Conservation (phyloP, 2,888 invertebrate species). For the Thereva nobilitata region DNA sequence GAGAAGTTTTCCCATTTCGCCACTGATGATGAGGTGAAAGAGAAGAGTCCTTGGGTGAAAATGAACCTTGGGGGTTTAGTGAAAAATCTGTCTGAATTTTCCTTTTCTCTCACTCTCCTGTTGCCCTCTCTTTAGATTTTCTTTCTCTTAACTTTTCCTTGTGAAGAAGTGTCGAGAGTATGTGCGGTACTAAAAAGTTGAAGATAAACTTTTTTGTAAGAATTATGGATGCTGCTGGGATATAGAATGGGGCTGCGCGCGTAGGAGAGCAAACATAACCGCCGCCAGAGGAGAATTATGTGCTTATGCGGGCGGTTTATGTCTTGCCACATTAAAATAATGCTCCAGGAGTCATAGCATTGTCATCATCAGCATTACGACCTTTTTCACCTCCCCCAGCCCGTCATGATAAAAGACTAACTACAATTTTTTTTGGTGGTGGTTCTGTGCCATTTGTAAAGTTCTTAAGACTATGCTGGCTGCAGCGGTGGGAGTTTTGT, state of each 20-base stretch:
- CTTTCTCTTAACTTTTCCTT: too few relatives aligned
- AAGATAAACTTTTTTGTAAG: constrained; percentile 24
- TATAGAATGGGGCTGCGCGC: too few relatives aligned
- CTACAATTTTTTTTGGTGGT: too few relatives aligned
- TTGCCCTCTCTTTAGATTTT: too few relatives aligned
- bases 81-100: constrained; percentile 25
- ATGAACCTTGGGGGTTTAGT: too few relatives aligned
- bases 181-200: not conserved
- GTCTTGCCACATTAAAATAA: constrained; percentile 34
- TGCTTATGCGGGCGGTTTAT: constrained; percentile 32
- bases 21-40: constrained; percentile 11
- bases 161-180: too few relatives aligned
- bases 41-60: not conserved
- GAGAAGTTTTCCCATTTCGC: constrained; percentile 27
- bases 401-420: constrained; percentile 2
- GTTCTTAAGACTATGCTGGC: too few relatives aligned
- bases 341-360: constrained; percentile 15
- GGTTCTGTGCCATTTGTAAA: too few relatives aligned
- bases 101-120: not conserved
- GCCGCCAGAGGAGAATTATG: constrained; percentile 15
- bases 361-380: constrained; percentile 19
- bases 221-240: constrained; percentile 17
- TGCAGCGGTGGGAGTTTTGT: too few relatives aligned
- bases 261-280: not conserved
- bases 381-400: constrained; percentile 4